phyloP scores from a whole-genome alignment of 2,113 vertebrate species.

The Otocyon megalotis region DNA sequence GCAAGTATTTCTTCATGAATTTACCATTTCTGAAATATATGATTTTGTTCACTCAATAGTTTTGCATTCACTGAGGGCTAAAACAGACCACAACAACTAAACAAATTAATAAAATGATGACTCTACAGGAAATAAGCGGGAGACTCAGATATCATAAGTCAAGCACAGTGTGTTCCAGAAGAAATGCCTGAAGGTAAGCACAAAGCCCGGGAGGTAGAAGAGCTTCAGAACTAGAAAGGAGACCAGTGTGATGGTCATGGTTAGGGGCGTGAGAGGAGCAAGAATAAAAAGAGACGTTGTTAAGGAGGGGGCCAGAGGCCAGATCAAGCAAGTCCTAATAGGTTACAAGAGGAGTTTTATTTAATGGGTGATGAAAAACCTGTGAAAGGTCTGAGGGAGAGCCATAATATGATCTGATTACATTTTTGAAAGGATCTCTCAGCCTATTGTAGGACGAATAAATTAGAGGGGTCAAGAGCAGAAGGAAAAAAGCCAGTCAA shows the following conservation, averaged over 20 bases:
- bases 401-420: neutral
- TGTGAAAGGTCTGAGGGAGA: slow-evolving; percentile 10
- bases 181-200: neutral
- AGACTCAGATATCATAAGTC: neutral
- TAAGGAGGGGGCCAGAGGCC: neutral
- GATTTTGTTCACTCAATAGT: slow-evolving; percentile 31
- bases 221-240: neutral
- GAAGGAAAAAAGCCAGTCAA: neutral
- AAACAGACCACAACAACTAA: neutral
- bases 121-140: neutral
- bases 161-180: neutral
- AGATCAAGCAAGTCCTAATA: neutral
- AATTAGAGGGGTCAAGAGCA: neutral
- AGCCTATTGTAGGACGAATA: neutral
- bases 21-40: slow-evolving; percentile 47
- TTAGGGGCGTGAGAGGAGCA: rapidly evolving
- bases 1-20: slow-evolving; percentile 49
- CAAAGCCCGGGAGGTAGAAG: neutral
- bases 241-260: neutral
- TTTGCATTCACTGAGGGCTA: slow-evolving; percentile 6
- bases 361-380: neutral
- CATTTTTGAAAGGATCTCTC: neutral
- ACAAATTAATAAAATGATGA: slow-evolving; percentile 19
- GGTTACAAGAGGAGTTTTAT: neutral
- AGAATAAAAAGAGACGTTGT: neutral